Conservation (phyloP, 2,113 vertebrate species). For the Hiodon alosoides region DNA sequence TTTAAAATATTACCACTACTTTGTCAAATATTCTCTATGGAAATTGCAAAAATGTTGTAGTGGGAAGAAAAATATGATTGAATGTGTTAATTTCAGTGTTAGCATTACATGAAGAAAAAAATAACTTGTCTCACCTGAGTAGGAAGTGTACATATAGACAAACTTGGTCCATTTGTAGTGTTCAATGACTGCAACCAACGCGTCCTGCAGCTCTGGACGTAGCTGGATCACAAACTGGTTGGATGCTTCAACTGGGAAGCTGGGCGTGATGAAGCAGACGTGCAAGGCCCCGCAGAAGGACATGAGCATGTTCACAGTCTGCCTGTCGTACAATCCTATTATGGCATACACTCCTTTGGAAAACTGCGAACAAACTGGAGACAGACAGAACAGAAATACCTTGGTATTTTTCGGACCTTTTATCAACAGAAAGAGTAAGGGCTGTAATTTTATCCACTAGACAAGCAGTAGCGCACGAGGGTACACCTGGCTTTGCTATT, state of each 20-base stretch:
- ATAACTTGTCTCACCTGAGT: slow-evolving; percentile 69
- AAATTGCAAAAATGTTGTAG: background rate
- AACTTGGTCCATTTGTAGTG: slow-evolving; percentile 90
- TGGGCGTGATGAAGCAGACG: slow-evolving; percentile 91
- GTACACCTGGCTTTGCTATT: no score
- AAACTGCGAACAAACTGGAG: slow-evolving; percentile 92
- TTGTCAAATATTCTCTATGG: no score
- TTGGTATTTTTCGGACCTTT: background rate
- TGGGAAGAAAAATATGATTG: background rate
- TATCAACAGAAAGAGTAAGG: no score
- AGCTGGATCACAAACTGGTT: slow-evolving; percentile 98
- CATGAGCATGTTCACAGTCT: slow-evolving; percentile 94
- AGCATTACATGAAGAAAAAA: background rate
- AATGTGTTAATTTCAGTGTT: background rate
- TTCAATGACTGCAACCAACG: slow-evolving; percentile 85
- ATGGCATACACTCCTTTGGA: slow-evolving; percentile 96
- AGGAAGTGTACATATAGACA: slow-evolving; percentile 92
- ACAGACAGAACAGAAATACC: background rate
- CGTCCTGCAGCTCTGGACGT: slow-evolving; percentile 85
- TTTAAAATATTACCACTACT: no score
- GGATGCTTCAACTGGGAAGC: slow-evolving; percentile 86
- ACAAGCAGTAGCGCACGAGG: no score
- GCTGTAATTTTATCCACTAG: no score
- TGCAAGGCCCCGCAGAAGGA: slow-evolving; percentile 95
- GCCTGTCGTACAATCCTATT: slow-evolving; percentile 90